Base-by-base conservation (phyloP, 2,113 vertebrate genomes). In the Lampris megalopsis region DNA sequence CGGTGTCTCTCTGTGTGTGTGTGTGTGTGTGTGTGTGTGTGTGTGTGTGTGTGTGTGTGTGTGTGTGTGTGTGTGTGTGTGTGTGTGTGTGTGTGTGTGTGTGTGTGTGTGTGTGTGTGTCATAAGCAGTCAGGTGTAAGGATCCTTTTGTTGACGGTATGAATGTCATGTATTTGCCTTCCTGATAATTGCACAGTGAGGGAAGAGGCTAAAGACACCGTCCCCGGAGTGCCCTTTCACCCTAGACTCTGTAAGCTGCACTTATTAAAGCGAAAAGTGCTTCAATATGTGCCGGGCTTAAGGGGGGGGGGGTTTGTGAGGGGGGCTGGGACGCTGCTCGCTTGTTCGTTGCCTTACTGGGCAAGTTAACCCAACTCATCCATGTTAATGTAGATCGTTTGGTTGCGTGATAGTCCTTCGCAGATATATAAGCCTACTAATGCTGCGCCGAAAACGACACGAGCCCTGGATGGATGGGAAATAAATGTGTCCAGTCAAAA, bases 231-330 rank as follows among this genome's bases (percentile, higher is more conserved):
- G 97, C 96, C 97, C 98, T 98, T 98, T 99, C 97, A 98, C 98
- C 98, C 94, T 65, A 88, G 93, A 94, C 95, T 96, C 95, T 97
- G 95, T 95, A 91, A 95, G 95, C 93, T 95, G 94, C 96, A 96
- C 95, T 98, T 99, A 98, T 97, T 98, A 98, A 96, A 96, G 94
- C 95, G 95, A 95, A 99, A 99, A 99, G 97, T 97, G 97, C 94
- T 99, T 99, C 97, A 99, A 97, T 97, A 97, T 99, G 98, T 98
- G 93, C 74, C 85, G 68, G 83, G 88, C 90, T 91, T 91, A 81
- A 86, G 87, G 90, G 84, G 81, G 75, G 74, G 81, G 84, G 36
- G 82, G 77, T n/a, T n/a, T 79, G 77, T 74, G 86, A 82, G 89
- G 91, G 92, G 90, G 91, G 92, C 85, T 88, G 91, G 89, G 88